Conservation (phyloP, 2,113 vertebrate genomes). For the Toxotes chatareus region DNA sequence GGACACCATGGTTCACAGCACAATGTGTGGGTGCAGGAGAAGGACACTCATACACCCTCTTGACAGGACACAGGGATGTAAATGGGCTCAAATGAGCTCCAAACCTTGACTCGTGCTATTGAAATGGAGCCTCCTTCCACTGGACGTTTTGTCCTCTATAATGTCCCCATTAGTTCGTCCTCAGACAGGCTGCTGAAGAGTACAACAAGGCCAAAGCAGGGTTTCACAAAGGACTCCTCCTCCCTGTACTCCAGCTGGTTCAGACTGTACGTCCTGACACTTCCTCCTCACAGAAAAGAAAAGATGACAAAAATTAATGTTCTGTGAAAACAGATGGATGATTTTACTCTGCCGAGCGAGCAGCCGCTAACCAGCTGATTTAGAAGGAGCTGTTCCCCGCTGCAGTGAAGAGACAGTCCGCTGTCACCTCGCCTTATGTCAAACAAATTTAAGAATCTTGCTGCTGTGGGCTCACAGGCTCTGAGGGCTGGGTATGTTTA, state of each 20-base stretch:
- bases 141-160: not conserved
- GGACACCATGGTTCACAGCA: too few relatives aligned
- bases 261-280: not conserved
- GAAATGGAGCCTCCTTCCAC: not conserved
- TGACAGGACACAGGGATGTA: not conserved
- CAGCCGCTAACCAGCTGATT: not conserved
- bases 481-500: not conserved
- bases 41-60: too few relatives aligned
- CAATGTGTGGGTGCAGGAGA: too few relatives aligned
- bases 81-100: conserved; percentile 4
- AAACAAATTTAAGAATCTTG: too few relatives aligned
- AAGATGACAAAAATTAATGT: not conserved
- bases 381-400: not conserved
- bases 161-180: not conserved
- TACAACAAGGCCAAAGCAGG: not conserved
- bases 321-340: conserved; percentile 5
- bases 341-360: not conserved
- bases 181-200: not conserved
- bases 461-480: not conserved
- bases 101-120: not conserved
- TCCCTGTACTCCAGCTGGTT: not conserved
- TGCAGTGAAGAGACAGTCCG: not conserved
- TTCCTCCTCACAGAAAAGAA: not conserved
- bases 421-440: not conserved
- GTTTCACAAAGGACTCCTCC: not conserved